Evolutionary conservation across 2,888 invertebrate genomes (phyloP).

Genomic region (Belgica antarctica): DNA sequence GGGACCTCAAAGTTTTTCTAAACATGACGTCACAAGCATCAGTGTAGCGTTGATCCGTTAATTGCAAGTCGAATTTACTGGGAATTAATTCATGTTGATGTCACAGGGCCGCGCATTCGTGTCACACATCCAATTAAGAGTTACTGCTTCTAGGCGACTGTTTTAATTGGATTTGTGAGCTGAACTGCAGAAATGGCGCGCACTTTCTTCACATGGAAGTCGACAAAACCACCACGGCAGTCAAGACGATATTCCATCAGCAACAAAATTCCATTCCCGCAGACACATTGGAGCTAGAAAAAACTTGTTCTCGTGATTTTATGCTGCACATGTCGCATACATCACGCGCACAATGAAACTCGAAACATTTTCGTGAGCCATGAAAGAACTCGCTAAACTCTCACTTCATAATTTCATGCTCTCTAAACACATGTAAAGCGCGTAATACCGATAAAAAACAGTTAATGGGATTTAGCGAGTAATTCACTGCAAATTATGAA

Average conservation of each 20-base stretch:
- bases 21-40: conserved; percentile 4
- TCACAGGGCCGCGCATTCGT: background rate
- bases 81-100: background rate
- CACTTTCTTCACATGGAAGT: background rate
- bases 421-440: conserved; percentile 25
- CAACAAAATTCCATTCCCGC: conserved; percentile 1
- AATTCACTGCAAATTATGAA: too few species aligned
- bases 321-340: conserved; percentile 19
- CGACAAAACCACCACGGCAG: background rate
- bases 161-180: background rate
- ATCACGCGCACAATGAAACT: background rate
- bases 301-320: conserved; percentile 23
- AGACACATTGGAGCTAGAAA: conserved; percentile 5
- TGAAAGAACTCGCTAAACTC: conserved; percentile 13
- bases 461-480: too few species aligned
- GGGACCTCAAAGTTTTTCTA: background rate
- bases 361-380: background rate
- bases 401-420: conserved; percentile 34
- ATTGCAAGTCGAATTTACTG: background rate
- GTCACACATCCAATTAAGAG: conserved; percentile 2
- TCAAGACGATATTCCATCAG: background rate
- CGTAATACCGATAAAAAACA: too few species aligned
- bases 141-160: background rate
- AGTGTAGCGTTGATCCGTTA: background rate
- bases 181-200: background rate